phyloP scores from a whole-genome alignment of 2,888 invertebrate genomes.

The Coelinius sp. region DNA sequence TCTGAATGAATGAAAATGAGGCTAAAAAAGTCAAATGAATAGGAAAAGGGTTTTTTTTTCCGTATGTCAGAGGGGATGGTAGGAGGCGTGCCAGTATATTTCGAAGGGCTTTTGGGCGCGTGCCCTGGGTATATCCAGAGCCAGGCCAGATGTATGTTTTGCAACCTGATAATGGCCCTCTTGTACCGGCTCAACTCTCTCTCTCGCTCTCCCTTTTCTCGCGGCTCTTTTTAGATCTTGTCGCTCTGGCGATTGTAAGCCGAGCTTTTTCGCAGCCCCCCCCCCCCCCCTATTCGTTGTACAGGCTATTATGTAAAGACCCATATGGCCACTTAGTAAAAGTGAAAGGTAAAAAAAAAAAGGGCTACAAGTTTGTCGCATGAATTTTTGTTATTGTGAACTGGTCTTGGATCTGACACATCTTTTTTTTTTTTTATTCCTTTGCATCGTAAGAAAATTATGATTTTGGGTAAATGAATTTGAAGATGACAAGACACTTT shows the following conservation, averaged over 20 bases:
- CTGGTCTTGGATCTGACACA: background rate
- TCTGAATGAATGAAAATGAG: background rate
- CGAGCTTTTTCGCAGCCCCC: conserved; percentile 63
- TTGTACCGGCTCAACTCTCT: conserved; percentile 59
- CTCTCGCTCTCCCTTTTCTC: conserved; percentile 23
- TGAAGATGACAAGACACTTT: too few species aligned
- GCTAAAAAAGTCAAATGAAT: background rate
- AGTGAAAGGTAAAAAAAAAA: conserved; percentile 45
- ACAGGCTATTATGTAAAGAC: conserved; percentile 55
- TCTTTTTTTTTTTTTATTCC: too few species aligned
- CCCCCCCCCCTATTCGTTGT: conserved; percentile 8
- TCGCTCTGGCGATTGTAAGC: conserved; percentile 63
- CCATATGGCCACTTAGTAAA: conserved; percentile 67
- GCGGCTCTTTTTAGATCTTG: conserved; percentile 64
- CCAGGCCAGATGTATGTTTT: conserved; percentile 68
- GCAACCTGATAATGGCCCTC: conserved; percentile 69
- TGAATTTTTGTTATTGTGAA: conserved; percentile 17
- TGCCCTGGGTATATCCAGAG: conserved; percentile 53
- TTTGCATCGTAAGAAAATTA: background rate
- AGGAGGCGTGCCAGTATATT: conserved; percentile 21
- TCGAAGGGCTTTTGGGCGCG: conserved; percentile 60
- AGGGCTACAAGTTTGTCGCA: conserved; percentile 45
- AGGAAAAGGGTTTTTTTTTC: background rate
- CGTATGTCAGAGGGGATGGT: background rate
- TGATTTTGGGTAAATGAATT: too few species aligned